Evolutionary conservation across 2,797 vertebrate species (phyloP).

Genomic region (Acanthurus tractus): DNA sequence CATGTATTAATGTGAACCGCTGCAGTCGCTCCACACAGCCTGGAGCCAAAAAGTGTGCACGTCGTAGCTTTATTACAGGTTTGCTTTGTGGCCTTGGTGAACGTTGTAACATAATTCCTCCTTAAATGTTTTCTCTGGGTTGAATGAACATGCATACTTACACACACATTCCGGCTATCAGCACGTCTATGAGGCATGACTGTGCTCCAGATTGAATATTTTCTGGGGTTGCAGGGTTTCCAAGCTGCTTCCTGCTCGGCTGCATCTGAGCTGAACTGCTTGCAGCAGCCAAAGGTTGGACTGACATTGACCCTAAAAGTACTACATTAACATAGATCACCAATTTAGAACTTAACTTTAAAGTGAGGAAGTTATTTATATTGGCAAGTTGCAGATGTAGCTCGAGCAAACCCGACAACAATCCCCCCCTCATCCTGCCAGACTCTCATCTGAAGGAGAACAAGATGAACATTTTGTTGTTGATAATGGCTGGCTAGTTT

Average conservation of each 20-base stretch:
- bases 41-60: neutral
- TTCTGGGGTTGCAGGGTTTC: neutral
- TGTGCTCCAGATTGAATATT: conserved; percentile 26
- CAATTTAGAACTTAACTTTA: no score
- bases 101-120: conserved; percentile 17
- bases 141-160: conserved; percentile 13
- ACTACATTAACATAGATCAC: no score
- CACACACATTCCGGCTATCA: conserved; percentile 26
- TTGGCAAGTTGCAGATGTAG: no score
- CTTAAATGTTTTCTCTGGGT: conserved; percentile 23
- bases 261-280: conserved; percentile 1
- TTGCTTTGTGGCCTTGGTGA: conserved; percentile 4
- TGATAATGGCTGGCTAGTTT: neutral
- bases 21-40: neutral
- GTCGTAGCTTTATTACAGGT: conserved; percentile 5
- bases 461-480: no score
- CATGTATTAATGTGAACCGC: neutral
- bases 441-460: no score
- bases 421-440: neutral
- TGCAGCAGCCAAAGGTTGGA: conserved; percentile 1
- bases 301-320: no score
- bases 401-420: neutral
- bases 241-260: conserved; percentile 15
- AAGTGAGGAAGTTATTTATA: no score
- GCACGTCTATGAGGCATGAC: conserved; percentile 41